Conservation (phyloP, 2,888 invertebrate species). For the Cheilosia soror region DNA sequence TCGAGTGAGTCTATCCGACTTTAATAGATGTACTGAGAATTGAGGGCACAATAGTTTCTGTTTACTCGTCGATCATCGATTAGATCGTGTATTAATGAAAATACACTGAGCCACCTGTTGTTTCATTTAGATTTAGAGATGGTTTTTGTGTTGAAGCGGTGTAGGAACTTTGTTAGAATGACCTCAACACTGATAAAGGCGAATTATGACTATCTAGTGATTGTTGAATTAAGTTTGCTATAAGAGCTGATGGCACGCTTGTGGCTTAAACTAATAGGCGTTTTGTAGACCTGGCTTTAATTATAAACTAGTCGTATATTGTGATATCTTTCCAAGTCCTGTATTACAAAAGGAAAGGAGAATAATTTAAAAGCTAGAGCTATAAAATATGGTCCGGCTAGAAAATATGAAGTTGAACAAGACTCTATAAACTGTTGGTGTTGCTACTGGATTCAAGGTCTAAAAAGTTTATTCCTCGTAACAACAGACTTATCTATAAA, state of each 20-base stretch:
- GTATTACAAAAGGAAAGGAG: too few species aligned
- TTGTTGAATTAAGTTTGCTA: not conserved
- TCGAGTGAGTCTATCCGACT: not conserved
- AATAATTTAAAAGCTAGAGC: too few species aligned
- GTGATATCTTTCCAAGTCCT: too few species aligned
- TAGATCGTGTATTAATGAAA: constrained; percentile 1
- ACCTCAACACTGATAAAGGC: constrained; percentile 48
- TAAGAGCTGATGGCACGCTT: not conserved
- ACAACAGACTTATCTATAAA: too few species aligned
- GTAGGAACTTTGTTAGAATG: not conserved
- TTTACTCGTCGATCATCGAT: constrained; percentile 19
- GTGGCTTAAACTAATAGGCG: too few species aligned
- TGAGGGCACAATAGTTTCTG: constrained; percentile 32
- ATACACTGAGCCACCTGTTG: constrained; percentile 52
- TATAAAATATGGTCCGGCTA: too few species aligned
- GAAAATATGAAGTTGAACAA: too few species aligned
- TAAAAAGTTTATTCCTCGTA: too few species aligned
- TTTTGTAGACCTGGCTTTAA: too few species aligned
- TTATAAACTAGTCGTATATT: too few species aligned
- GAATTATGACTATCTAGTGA: not conserved
- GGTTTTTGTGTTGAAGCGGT: not conserved
- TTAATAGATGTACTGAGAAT: constrained; percentile 9
- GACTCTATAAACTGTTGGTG: too few species aligned
- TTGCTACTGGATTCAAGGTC: too few species aligned
- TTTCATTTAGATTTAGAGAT: not conserved